These are phyloP conservation scores for Nothocercus nigrocapillus DNA, from an alignment of 2,113 vertebrate genomes.

Conservation along the genomic window DNA sequence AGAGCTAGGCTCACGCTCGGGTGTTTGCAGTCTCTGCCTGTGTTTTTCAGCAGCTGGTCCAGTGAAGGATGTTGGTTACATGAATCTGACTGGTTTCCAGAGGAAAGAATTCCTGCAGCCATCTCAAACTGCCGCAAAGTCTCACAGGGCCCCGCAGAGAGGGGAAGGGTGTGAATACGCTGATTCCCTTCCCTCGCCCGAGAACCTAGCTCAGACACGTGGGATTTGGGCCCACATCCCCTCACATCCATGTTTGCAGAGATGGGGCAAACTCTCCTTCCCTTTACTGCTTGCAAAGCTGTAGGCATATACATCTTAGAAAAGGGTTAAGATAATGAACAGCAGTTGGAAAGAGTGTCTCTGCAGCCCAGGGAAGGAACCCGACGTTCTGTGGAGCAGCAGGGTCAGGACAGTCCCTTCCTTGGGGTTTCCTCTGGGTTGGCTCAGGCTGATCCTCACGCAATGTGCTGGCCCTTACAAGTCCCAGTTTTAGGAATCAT, in stretches of 20 bases:
- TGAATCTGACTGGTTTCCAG: neutral
- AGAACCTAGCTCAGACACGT: neutral
- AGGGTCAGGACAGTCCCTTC: neutral
- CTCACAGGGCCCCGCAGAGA: neutral
- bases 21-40: accelerated
- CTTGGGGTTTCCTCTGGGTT: neutral
- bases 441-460: neutral
- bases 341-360: neutral
- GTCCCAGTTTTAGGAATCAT: neutral
- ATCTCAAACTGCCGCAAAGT: neutral
- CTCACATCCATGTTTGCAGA: neutral
- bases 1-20: neutral
- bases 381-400: neutral
- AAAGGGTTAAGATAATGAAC: neutral
- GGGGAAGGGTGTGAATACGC: neutral
- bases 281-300: neutral
- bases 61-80: neutral
- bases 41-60: neutral
- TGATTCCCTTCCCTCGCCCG: neutral
- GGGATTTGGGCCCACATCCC: neutral
- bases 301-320: neutral
- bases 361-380: neutral
- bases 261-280: neutral
- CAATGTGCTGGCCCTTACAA: neutral
- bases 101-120: accelerated